Evolutionary conservation across 2,888 invertebrate genomes (phyloP), one percentile per base, ranked within the genome.

Genomic region (Athetis lepigone): DNA sequence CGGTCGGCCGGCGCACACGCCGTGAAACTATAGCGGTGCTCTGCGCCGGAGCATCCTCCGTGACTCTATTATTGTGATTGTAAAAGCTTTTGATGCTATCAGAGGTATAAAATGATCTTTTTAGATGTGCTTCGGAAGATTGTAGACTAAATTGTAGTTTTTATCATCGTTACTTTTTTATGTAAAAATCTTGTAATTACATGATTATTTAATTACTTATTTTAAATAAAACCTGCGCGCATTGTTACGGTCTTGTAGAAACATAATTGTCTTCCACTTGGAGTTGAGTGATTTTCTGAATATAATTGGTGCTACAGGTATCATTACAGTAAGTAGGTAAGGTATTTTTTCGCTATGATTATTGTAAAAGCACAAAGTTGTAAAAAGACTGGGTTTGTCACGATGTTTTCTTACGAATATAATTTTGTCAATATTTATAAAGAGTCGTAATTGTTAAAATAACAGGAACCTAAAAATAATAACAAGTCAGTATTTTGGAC

Each of bases 1-100:
- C 69, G 58, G 81, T 70, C 64, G 75, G 77, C 76, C 75, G 72
- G 82, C 77, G 82, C 83, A 74, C 60, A 60, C 61, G 61, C 77
- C 88, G 87, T 88, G 85, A 86, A 86, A 77, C 75, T 72, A 75
- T 86, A 88, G 83, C 88, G 85, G 74, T 81, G 77, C 70, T 67
- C 57, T 59, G 77, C 75, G 65, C 65, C 25, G 56, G 78, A 60
- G 72, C 79, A 73, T 66, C 61, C 60, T 49, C 71, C 75, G 73
- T 85, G 81, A 84, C 71, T 75, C 69, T 36, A 79, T 70, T 69
- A 69, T 72, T 62, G 43, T 62, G 50, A 58, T 56, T 64, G 23
- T 72, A 70, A 61, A 64, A 76, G 46, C 66, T 65, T 77, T 39
- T 63, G 69, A 74, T 67, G 29, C 33, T 55, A 70, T 77, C 63